A percentile compares a stretch with the other conserved stretches of the same genome.
Conservation (phyloP, 2,797 vertebrate genomes). For the Enteromius anoplus region DNA sequence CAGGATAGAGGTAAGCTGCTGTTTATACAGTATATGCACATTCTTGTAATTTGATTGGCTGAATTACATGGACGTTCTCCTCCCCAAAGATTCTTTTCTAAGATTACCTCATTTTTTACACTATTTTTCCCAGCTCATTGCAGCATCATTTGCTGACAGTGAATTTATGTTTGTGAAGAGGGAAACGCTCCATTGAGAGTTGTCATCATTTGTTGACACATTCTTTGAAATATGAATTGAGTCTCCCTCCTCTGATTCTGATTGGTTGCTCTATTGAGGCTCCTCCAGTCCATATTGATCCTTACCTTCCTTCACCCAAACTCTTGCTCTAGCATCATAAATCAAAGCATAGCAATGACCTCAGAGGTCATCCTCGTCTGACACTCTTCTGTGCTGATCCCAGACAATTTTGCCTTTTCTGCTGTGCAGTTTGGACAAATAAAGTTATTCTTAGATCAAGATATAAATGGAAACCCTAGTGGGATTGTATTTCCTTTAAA, state of each 20-base stretch:
- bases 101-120: neutral
- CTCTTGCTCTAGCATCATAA: conserved; percentile 31
- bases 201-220: conserved; percentile 21
- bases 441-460: conserved; percentile 39
- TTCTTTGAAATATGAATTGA: conserved; percentile 9
- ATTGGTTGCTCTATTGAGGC: conserved; percentile 13
- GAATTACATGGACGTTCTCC: neutral
- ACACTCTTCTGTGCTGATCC: conserved; percentile 7
- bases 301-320: neutral
- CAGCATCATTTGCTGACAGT: conserved; percentile 41
- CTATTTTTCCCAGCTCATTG: conserved; percentile 15
- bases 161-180: conserved; percentile 22
- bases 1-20: neutral
- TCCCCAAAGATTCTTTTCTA: neutral
- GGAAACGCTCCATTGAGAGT: conserved; percentile 34
- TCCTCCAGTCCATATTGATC: conserved; percentile 22
- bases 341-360: conserved; percentile 25
- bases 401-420: conserved; percentile 19
- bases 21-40: neutral
- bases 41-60: neutral
- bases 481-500: conserved; percentile 38
- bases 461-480: conserved; percentile 27
- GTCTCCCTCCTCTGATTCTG: neutral
- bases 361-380: neutral
- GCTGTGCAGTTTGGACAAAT: conserved; percentile 27